Evolutionary conservation across 2,113 vertebrate genomes (phyloP).

Genomic region (Pagrus major): DNA sequence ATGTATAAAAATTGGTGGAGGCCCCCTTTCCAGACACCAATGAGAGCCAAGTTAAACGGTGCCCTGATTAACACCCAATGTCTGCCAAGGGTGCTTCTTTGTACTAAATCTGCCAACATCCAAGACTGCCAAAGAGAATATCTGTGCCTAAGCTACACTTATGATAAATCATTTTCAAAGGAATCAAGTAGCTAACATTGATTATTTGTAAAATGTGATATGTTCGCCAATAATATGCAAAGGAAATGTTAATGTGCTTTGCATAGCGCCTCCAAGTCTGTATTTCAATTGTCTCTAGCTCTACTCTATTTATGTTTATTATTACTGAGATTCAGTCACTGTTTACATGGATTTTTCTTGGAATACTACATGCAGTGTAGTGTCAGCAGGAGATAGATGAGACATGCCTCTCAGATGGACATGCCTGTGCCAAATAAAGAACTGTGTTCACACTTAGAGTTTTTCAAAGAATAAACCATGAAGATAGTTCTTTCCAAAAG

Average conservation of each 20-base stretch:
- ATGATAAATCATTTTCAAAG: slow-evolving; percentile 4
- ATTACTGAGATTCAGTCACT: not conserved
- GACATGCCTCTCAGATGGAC: not conserved
- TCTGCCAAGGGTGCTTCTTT: slow-evolving; percentile 16
- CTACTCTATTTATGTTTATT: not conserved
- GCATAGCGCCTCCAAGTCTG: not conserved
- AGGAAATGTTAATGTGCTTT: not conserved
- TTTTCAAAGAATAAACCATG: not conserved
- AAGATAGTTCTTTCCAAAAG: not conserved
- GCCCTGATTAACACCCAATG: not conserved
- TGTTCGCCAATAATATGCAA: not conserved
- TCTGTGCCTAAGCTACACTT: not conserved
- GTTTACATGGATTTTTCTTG: not conserved
- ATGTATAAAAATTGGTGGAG: not conserved
- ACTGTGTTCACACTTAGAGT: not conserved
- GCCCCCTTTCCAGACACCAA: not conserved
- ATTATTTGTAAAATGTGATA: not conserved
- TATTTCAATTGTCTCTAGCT: not conserved
- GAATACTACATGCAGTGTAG: not conserved
- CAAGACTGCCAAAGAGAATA: not conserved
- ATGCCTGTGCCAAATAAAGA: not conserved
- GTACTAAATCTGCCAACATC: not conserved
- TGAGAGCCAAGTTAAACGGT: not conserved
- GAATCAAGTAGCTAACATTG: not conserved
- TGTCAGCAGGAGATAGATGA: too few relatives aligned